phyloP scores from a whole-genome alignment of 2,888 invertebrate species.

The Argyra leucocephala region DNA sequence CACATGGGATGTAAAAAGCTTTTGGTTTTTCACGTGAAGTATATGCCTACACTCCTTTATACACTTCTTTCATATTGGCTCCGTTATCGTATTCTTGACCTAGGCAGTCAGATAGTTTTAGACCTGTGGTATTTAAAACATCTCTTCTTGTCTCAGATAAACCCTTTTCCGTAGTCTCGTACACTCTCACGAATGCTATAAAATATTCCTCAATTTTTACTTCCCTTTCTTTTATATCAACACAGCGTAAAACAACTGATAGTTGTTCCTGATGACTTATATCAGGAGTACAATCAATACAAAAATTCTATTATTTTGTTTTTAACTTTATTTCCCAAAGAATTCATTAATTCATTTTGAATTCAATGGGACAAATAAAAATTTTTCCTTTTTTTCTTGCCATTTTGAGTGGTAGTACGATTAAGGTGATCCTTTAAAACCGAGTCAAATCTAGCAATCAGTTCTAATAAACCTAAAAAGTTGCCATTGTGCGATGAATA shows the following conservation, averaged over 20 bases:
- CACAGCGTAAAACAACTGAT: not conserved
- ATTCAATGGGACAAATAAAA: constrained; percentile 6
- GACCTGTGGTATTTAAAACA: constrained; percentile 1
- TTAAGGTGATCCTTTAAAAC: constrained; percentile 13
- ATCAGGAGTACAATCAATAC: constrained; percentile 2
- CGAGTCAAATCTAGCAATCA: constrained; percentile 14
- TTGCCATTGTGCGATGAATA: constrained; percentile 13
- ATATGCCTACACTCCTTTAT: too few relatives aligned
- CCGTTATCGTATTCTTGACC: constrained; percentile 13
- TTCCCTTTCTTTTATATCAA: constrained; percentile 1
- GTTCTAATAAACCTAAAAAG: constrained; percentile 13
- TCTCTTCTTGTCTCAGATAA: constrained; percentile 2
- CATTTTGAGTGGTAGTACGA: constrained; percentile 7
- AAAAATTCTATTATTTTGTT: constrained; percentile 8
- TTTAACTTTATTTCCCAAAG: constrained; percentile 12
- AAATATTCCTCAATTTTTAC: constrained; percentile 8
- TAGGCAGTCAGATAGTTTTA: constrained; percentile 13
- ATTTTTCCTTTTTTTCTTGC: constrained; percentile 4
- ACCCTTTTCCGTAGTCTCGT: constrained; percentile 4
- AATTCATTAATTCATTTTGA: constrained; percentile 12
- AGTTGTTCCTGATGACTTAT: constrained; percentile 7
- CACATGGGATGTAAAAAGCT: constrained; percentile 4
- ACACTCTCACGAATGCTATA: not conserved
- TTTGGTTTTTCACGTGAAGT: constrained; percentile 11
- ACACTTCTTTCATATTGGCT: too few relatives aligned